Conservation (phyloP, 2,113 vertebrate genomes). For the Catharus minimus region DNA sequence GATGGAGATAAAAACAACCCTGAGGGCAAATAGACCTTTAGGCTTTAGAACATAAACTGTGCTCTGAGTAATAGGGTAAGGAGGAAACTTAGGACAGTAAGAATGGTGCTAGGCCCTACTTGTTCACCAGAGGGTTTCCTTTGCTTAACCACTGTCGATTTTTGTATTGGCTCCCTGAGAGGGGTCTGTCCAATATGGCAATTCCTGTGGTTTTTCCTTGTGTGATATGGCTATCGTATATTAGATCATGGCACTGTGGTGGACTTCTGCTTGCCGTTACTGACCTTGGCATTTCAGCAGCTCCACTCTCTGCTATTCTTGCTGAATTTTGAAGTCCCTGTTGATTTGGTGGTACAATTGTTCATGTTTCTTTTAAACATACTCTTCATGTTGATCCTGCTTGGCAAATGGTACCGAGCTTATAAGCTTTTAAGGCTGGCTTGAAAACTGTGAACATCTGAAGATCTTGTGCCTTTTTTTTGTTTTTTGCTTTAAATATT, state of each 20-base stretch:
- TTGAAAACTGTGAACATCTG: constrained; percentile 36
- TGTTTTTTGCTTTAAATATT: constrained; percentile 55
- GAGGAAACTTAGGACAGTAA: background rate
- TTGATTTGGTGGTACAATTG: constrained; percentile 14
- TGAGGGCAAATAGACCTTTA: background rate
- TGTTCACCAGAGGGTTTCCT: background rate
- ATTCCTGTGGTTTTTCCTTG: background rate
- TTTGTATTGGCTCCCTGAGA: background rate
- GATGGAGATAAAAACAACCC: background rate
- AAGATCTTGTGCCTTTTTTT: background rate
- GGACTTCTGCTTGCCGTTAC: background rate
- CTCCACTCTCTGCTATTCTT: background rate
- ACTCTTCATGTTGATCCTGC: constrained; percentile 19
- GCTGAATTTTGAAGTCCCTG: constrained; percentile 8
- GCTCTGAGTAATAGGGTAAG: background rate
- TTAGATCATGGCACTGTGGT: background rate
- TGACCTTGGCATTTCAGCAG: background rate
- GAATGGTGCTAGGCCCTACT: background rate
- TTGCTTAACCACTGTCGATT: background rate
- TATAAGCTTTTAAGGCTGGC: constrained; percentile 28
- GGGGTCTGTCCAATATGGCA: background rate
- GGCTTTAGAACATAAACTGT: background rate
- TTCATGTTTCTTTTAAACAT: constrained; percentile 23
- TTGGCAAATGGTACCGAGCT: constrained; percentile 46
- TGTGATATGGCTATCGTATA: background rate